Evolutionary conservation across 2,888 invertebrate species (phyloP), one percentile per base, ranked within the genome.

Genomic region (Galeopsomyia nigrocyanea): DNA sequence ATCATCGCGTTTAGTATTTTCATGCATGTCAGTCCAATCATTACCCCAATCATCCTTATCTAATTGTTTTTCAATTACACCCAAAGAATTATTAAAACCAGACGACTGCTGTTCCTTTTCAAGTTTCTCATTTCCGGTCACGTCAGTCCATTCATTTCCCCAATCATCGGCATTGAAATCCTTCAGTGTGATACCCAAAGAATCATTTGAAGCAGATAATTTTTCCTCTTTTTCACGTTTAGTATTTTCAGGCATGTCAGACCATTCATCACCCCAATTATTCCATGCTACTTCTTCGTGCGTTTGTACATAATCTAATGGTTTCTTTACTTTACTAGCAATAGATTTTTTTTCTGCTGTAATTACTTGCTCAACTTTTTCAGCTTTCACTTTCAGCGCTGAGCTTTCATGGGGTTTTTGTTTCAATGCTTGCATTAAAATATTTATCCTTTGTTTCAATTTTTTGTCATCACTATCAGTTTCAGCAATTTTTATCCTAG

Each of bases 231-330:
- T n/a, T 21, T 69, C 60, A 16, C 1, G 68, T 19, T 55, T 63
- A 10, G 14, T 46, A 53, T 31, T 17, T 10, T 61, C 17, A 13
- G 60, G 5, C 14, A 47, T 58, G 19, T 75, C 75, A 31, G 58
- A 3, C 73, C 73, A 73, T 46, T 73, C 73, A 65, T 75, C 70
- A 50, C 26, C 68, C 73, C 73, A 72, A 63, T 56, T 60, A 71
- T 58, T 22, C 73, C 75, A 71, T 51, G 65, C 68, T 39, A 21
- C n/a, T 53, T 58, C 70, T 65, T 68, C 56, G 26, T 47, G 7
- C 21, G 50, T 7, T 53, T 49, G 22, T 57, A 39, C 19, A 57
- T 61, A 64, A 39, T 71, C 51, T n/a, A 68, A 68, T 26, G 51
- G 50, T 60, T 13, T 21, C 21, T 16, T 19, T 51, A 22, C 10